These are phyloP conservation scores for Anas platyrhynchos DNA, from an alignment of 2,113 vertebrate genomes.

Conservation along the genomic window DNA sequence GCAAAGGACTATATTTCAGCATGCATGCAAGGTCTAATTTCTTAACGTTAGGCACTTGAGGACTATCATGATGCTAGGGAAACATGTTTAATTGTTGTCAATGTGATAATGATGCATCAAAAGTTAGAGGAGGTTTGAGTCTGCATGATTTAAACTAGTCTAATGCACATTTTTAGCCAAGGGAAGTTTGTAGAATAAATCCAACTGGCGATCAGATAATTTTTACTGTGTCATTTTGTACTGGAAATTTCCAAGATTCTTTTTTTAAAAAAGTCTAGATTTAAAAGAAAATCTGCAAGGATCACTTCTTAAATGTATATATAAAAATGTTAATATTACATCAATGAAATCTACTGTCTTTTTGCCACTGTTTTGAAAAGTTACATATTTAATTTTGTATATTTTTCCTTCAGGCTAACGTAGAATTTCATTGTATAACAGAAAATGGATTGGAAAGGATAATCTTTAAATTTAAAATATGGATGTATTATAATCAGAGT, in stretches of 20 bases:
- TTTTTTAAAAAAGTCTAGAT: neutral
- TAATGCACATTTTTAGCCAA: neutral
- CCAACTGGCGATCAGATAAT: neutral
- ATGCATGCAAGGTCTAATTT: neutral
- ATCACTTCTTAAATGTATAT: neutral
- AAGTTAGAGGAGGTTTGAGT: neutral
- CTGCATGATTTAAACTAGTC: neutral
- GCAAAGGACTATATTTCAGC: neutral
- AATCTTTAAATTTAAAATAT: neutral
- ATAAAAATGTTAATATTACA: neutral
- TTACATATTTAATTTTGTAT: neutral
- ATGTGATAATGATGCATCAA: neutral
- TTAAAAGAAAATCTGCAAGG: neutral
- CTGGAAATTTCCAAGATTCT: neutral
- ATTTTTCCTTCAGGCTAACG: neutral
- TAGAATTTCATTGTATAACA: neutral
- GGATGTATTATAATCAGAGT: neutral
- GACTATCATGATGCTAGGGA: neutral
- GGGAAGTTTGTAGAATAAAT: neutral
- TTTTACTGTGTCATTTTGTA: neutral
- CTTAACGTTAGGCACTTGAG: neutral
- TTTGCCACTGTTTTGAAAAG: neutral
- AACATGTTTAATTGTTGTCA: neutral
- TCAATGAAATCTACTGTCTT: neutral
- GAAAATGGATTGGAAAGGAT: neutral